Percentiles rank a stretch among this genome's conserved stretches.
phyloP scores from a whole-genome alignment of 2,888 invertebrate genomes.

The Acrocera orbiculus region DNA sequence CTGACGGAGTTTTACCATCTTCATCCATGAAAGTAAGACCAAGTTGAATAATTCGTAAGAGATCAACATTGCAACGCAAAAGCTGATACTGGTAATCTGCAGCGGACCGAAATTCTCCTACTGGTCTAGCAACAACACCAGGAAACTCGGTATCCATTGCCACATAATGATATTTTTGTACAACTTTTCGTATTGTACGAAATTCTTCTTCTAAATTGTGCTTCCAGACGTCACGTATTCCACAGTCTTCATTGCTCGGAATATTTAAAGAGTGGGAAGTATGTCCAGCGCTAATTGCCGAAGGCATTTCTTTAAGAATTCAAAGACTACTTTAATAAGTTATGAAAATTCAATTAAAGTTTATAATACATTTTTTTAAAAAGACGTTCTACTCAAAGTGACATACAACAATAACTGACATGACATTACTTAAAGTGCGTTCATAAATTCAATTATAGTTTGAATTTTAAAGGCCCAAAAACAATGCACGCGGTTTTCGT shows the following conservation, averaged over 20 bases:
- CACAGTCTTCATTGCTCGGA: slow-evolving; percentile 60
- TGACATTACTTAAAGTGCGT: no score
- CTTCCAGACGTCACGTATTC: slow-evolving; percentile 96
- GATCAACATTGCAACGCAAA: slow-evolving; percentile 89
- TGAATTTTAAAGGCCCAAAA: no score
- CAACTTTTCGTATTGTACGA: slow-evolving; percentile 76
- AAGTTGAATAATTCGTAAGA: slow-evolving; percentile 90
- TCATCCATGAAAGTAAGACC: slow-evolving; percentile 96
- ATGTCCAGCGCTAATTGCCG: slow-evolving; percentile 45
- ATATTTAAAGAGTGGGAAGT: slow-evolving; percentile 9
- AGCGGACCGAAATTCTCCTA: slow-evolving; percentile 84
- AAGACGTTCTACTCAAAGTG: no score
- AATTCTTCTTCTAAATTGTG: slow-evolving; percentile 96
- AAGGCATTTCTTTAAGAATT: slow-evolving; percentile 41
- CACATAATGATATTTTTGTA: slow-evolving; percentile 67
- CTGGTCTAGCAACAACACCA: slow-evolving; percentile 88
- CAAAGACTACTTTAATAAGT: no score
- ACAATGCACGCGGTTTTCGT: no score
- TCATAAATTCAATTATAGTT: no score
- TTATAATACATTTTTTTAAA: no score
- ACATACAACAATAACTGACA: no score
- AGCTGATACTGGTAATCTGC: slow-evolving; percentile 90
- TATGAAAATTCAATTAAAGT: no score
- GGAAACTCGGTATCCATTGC: slow-evolving; percentile 99
- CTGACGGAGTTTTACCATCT: slow-evolving; percentile 83